Percentiles rank a stretch among this genome's conserved stretches.
These are phyloP conservation scores for Odontocerum albicorne DNA, from an alignment of 2,888 invertebrate species.

Conservation along the genomic window DNA sequence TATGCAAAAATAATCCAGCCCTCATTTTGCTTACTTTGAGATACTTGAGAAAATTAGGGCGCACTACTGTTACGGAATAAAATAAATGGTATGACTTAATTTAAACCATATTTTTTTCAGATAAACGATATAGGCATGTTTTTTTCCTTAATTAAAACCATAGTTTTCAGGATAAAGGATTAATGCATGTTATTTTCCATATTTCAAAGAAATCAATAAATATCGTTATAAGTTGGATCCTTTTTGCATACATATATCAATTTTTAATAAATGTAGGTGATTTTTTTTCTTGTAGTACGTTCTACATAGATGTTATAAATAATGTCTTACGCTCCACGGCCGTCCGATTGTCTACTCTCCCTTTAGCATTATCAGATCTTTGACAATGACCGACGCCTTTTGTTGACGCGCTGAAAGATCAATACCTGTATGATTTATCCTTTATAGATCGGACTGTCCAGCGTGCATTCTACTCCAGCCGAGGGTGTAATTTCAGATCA, in stretches of 20 bases:
- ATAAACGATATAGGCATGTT: too few species aligned
- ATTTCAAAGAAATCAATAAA: not conserved
- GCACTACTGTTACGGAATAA: too few species aligned
- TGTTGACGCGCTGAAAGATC: constrained; percentile 6
- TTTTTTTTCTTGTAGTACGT: not conserved
- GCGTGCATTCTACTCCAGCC: constrained; percentile 24
- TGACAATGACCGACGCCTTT: not conserved
- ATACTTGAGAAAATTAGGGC: too few species aligned
- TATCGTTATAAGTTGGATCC: not conserved
- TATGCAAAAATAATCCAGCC: too few species aligned
- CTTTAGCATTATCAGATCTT: constrained; percentile 7
- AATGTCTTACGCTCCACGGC: constrained; percentile 13
- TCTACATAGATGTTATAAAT: constrained; percentile 8
- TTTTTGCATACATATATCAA: not conserved
- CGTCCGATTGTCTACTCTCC: not conserved
- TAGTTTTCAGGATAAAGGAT: not conserved
- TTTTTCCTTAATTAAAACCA: too few species aligned
- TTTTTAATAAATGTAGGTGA: not conserved
- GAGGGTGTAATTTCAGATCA: constrained; percentile 34
- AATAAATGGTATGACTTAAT: too few species aligned
- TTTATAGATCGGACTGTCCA: constrained; percentile 20
- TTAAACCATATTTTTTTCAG: too few species aligned
- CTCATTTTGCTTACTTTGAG: too few species aligned
- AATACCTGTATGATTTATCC: constrained; percentile 27
- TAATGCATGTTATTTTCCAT: not conserved